These are phyloP conservation scores for Betta splendens DNA, from an alignment of 2,797 vertebrate genomes.

Conservation along the genomic window DNA sequence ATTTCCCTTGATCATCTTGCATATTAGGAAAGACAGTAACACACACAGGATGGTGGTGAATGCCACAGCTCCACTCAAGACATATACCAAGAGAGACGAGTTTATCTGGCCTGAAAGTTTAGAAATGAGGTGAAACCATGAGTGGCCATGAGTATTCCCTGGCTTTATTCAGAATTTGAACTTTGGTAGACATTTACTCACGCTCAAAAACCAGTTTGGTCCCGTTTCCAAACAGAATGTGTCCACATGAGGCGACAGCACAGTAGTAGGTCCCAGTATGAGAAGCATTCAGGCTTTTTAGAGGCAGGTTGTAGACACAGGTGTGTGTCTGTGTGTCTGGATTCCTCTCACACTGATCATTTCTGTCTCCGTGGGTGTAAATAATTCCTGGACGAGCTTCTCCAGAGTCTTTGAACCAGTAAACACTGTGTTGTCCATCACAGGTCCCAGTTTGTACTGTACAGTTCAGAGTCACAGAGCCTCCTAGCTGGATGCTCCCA, in stretches of 20 bases:
- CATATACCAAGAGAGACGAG: not conserved
- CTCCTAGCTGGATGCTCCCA: slow-evolving; percentile 36
- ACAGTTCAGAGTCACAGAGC: too few species aligned
- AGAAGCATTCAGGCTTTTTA: too few species aligned
- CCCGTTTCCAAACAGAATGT: slow-evolving; percentile 49
- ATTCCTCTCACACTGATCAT: too few species aligned
- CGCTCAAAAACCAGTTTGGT: slow-evolving; percentile 5
- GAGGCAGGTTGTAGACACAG: too few species aligned
- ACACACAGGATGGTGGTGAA: slow-evolving; percentile 19
- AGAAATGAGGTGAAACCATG: not conserved
- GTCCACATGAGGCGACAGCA: slow-evolving; percentile 60
- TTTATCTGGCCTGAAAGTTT: slow-evolving; percentile 13
- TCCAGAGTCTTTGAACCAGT: too few species aligned
- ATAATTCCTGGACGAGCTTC: too few species aligned
- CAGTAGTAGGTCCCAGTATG: too few species aligned
- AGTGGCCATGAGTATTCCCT: too few species aligned
- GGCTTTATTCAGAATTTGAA: slow-evolving; percentile 6
- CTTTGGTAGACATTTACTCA: not conserved
- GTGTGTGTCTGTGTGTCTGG: too few species aligned
- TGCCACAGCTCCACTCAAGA: slow-evolving; percentile 12
- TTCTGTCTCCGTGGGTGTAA: too few species aligned
- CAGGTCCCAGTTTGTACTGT: too few species aligned
- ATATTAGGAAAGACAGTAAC: slow-evolving; percentile 15
- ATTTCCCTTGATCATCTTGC: slow-evolving; percentile 6
- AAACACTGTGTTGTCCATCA: too few species aligned